Evolutionary conservation across 2,113 vertebrate genomes (phyloP), one percentile per base, ranked within the genome.

Genomic region (Pangasianodon gigas): DNA sequence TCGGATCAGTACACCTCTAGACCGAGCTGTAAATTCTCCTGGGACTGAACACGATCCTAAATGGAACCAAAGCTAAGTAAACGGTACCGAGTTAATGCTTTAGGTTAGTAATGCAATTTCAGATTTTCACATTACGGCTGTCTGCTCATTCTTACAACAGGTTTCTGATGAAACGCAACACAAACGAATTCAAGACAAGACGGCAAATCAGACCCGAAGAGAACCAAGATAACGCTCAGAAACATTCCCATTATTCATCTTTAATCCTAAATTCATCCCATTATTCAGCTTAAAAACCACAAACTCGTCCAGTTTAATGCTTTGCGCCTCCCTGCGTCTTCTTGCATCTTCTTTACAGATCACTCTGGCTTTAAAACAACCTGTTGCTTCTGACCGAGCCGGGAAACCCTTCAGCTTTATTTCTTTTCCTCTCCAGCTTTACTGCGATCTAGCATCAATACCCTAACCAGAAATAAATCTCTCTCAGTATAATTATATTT

Each of bases 281-380:
- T 37, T 37, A 37, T 37, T 37, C 16, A 14, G 32, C 32, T 6
- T 71, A 6, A 71, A 71, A 71, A n/a, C 8, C 26, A n/a, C 67
- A 21, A 19, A 41, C 19, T 67, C 2, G 26, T 67, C 11, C 65
- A 29, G 60, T 65, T 19, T 58, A 6, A 24, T 26, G 6, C 6
- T 26, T 65, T 16, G 1, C 1, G 67, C 3, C 5, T 32, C 32
- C 1, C 71, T 11, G 8, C 24, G 11, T 26, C 10, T n/a, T 0
- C 29, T 81, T 11, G 8, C 24, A 5, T 26, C 10, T n/a, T 0
- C 29, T 81, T 81, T 1, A 14, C 65, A 29, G 46, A 82, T 71
- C 65, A 37, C 48, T 46, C 1, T 18, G 67, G 29, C 88, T 89
- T 37, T 21, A 79, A 85, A 85, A 51, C 88, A 85, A 89, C 82